Evolutionary conservation across 1,140 invertebrate genomes (phyloP).

Genomic region (Lerema accius): DNA sequence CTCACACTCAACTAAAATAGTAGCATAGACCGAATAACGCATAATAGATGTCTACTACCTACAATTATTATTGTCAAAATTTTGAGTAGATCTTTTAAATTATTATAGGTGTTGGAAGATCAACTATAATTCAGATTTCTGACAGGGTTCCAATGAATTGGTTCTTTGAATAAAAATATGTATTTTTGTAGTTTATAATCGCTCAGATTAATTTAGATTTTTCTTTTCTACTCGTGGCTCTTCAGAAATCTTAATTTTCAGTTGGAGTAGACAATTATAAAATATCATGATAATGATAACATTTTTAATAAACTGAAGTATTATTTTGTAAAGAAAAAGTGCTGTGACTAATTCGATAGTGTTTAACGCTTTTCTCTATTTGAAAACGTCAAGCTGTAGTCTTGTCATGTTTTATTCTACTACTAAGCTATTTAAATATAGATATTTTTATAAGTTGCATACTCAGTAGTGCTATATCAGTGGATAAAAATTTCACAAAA

Average conservation of each 20-base stretch:
- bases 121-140: slow-evolving; percentile 12
- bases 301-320: not conserved
- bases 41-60: slow-evolving; percentile 23
- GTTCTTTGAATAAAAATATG: not conserved
- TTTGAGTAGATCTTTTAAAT: slow-evolving; percentile 6
- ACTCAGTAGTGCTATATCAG: not conserved
- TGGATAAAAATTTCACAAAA: not conserved
- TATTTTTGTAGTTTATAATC: slow-evolving; percentile 14
- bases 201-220: not conserved
- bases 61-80: slow-evolving; percentile 2
- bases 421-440: not conserved
- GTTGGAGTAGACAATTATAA: slow-evolving; percentile 2
- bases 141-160: not conserved
- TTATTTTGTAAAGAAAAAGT: slow-evolving; percentile 2
- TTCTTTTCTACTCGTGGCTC: not conserved
- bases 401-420: not conserved
- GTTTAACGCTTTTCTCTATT: not conserved
- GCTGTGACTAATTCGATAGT: slow-evolving; percentile 4
- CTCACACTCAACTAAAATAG: no score
- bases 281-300: slow-evolving; percentile 1
- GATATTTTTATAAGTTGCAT: slow-evolving; percentile 1
- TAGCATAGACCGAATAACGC: no score
- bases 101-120: slow-evolving; percentile 9
- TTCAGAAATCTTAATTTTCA: slow-evolving; percentile 13
- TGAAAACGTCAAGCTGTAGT: not conserved